Evolutionary conservation across 2,888 invertebrate genomes (phyloP), one percentile per base, ranked within the genome.

Genomic region (Tachystola acroxantha): DNA sequence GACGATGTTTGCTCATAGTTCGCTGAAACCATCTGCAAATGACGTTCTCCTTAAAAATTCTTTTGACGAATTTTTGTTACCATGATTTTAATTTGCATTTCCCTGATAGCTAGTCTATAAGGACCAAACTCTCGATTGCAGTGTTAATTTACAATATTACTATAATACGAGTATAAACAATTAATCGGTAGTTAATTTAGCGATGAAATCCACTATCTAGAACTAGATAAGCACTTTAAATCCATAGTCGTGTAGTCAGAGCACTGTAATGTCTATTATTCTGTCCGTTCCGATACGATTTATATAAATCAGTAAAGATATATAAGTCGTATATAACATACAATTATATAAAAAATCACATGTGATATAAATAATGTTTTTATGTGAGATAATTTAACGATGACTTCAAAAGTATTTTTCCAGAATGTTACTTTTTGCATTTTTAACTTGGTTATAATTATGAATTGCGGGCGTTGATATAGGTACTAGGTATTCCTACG

Each of bases 391-490:
- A 76, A 77, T 76, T 74, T 74, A 69, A 72, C 68, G 48, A 66
- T 70, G 72, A 79, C 80, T 81, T 84, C 57, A 73, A 82, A 84
- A 85, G 84, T 84, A 75, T 79, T 82, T 80, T 84, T 78, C 72
- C 81, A 75, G 76, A 77, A 80, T 80, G 78, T 84, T 80, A 76
- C 47, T 66, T 67, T 75, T 75, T 74, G 65, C 62, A 70, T 81
- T 79, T 57, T 75, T 74, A 75, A 77, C 70, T 75, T 74, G 72
- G 71, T 81, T 79, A 69, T 46, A 49, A 48, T 68, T n/a, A 16
- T 53, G 55, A 64, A 64, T 57, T 61, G 64, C 65, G 64, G 60
- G 64, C 64, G 68, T 73, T 73, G 55, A 67, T 68, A 62, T n/a
- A n/a, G n/a, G n/a, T n/a, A n/a, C n/a, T n/a, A n/a, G 62, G 64